Evolutionary conservation across 2,888 invertebrate species (phyloP).

Genomic region (Drosophila diplacantha): DNA sequence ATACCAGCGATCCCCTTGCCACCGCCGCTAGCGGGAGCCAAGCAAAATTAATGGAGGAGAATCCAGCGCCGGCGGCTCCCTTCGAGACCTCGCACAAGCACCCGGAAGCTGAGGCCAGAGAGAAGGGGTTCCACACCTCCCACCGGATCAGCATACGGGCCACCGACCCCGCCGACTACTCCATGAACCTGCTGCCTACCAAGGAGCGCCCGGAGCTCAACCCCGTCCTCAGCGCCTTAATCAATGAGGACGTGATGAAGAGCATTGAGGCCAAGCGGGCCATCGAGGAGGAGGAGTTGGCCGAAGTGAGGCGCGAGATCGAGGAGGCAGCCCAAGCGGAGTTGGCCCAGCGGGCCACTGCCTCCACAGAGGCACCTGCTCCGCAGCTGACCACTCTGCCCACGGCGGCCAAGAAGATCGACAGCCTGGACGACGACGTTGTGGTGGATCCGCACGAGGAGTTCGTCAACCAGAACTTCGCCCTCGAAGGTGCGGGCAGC

Average conservation of each 20-base stretch:
- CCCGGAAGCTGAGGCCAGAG: slow-evolving; percentile 77
- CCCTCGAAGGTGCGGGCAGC: slow-evolving; percentile 82
- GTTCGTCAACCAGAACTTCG: slow-evolving; percentile 79
- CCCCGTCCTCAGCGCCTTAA: slow-evolving; percentile 77
- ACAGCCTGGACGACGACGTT: slow-evolving; percentile 60
- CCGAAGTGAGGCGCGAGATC: slow-evolving; percentile 65
- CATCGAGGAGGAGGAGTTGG: slow-evolving; percentile 73
- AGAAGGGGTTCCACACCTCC: slow-evolving; percentile 73
- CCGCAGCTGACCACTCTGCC: slow-evolving; percentile 67
- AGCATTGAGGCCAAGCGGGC: slow-evolving; percentile 78
- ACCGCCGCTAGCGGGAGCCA: slow-evolving; percentile 32
- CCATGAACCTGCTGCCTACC: slow-evolving; percentile 75
- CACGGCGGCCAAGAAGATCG: slow-evolving; percentile 53
- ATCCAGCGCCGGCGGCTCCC: slow-evolving; percentile 31
- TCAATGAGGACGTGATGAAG: slow-evolving; percentile 80
- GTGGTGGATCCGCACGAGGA: slow-evolving; percentile 68
- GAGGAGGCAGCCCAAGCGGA: slow-evolving; percentile 55
- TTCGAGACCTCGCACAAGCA: slow-evolving; percentile 88
- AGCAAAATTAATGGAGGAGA: slow-evolving; percentile 26
- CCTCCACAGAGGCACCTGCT: slow-evolving; percentile 57
- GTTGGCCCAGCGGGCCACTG: slow-evolving; percentile 27
- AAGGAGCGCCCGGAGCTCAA: slow-evolving; percentile 78
- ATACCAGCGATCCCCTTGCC: slow-evolving; percentile 49
- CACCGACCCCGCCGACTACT: slow-evolving; percentile 60
- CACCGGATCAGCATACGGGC: slow-evolving; percentile 69